phyloP scores from a whole-genome alignment of 1,140 invertebrate species.

The Pseudoatta argentina region DNA sequence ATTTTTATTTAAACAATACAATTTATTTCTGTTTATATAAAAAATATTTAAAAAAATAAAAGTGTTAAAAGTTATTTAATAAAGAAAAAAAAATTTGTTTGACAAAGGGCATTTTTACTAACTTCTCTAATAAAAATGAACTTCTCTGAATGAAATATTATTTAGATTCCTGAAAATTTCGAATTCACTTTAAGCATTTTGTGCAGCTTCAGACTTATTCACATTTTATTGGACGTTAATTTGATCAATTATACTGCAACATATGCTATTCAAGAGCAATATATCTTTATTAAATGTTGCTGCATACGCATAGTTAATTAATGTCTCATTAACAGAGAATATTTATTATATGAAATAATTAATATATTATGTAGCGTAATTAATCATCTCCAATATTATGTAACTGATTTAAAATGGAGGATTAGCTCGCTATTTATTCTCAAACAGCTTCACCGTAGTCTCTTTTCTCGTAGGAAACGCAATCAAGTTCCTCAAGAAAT shows the following conservation, averaged over 20 bases:
- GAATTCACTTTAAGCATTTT: background rate
- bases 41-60: background rate
- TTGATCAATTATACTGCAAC: slow-evolving; percentile 20
- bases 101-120: background rate
- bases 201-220: background rate
- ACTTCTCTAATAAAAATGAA: background rate
- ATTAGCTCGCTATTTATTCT: background rate
- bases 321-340: background rate
- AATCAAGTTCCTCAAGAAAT: slow-evolving; percentile 45
- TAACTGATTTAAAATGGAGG: slow-evolving; percentile 18
- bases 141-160: background rate
- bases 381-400: background rate
- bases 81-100: background rate
- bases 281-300: background rate
- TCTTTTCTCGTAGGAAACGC: slow-evolving; percentile 3
- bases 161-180: background rate
- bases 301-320: slow-evolving; percentile 1
- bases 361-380: background rate
- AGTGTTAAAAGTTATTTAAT: background rate
- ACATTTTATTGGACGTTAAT: background rate
- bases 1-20: background rate
- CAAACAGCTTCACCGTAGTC: background rate
- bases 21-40: background rate
- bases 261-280: background rate
- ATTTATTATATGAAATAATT: slow-evolving; percentile 41